Evolutionary conservation across 2,797 vertebrate species (phyloP), one percentile per base, ranked within the genome.

Genomic region (Mormyrus hasselquistii): DNA sequence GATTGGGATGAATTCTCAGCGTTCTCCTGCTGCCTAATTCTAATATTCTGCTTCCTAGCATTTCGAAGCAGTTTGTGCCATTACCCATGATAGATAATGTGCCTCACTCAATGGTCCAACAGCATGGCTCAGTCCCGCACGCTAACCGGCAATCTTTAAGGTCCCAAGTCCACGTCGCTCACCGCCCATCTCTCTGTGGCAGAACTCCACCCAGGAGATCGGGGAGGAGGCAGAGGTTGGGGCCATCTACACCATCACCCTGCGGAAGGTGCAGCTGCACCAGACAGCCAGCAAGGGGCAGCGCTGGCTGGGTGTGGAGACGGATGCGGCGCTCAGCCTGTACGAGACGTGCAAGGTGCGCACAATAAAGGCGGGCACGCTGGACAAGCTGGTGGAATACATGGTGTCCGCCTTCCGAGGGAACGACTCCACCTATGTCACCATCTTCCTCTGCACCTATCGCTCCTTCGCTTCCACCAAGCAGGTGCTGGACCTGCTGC

Each of bases 201-300:
- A 99, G 98, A 99, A 97, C 96, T 97, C 97, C 93, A 98, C 98
- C 88, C 98, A 99, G 97, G 98, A 99, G 97, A 99, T 99, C 0
- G 98, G 98, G 14, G 98, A 99, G 95, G 98, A 99, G 95, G 96
- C 97, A 90, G 97, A 98, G 95, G 98, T 98, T 57, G 98, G 98
- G 0, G 97, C 98, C 52, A 95, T 99, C 95, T 99, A 98, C 94
- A 98, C 97, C 94, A 98, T 99, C 95, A 98, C 98, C 0, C 96
- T 99, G 90, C 96, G 98, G 79, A 99, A 98, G 93, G 97, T 99
- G 92, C 98, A 99, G 95, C 95, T 98, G 52, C 98, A 98, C 91
- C 98, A 98, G 91, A 96, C 97, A 0, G 96, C 97, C 94, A 98
- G 94, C 93, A 99, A 99, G 93, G 98, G 98, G 52, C 98, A 99